These are phyloP conservation scores for Pediacus dermestoides DNA, from an alignment of 2,888 invertebrate species.

Conservation along the genomic window DNA sequence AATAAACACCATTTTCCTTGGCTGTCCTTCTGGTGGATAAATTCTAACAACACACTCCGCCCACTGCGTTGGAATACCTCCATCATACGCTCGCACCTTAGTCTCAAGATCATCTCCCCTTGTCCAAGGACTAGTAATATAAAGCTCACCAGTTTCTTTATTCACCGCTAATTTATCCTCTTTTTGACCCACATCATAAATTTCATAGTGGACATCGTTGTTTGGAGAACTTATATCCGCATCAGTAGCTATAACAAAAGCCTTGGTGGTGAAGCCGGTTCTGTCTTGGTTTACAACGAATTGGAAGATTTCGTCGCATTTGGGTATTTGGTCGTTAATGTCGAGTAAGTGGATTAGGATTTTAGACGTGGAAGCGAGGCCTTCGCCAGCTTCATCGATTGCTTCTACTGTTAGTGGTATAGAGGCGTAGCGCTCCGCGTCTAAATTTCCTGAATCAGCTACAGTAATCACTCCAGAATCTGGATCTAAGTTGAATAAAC, in stretches of 20 bases:
- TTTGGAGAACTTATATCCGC: constrained; percentile 81
- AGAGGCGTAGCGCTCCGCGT: constrained; percentile 74
- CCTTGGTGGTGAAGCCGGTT: constrained; percentile 66
- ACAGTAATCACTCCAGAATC: constrained; percentile 78
- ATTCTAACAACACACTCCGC: constrained; percentile 71
- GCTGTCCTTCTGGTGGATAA: constrained; percentile 73
- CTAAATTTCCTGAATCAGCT: constrained; percentile 71
- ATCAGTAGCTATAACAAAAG: constrained; percentile 77
- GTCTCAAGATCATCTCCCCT: constrained; percentile 56
- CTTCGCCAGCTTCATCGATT: constrained; percentile 79
- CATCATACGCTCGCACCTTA: constrained; percentile 76
- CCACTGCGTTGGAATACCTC: constrained; percentile 75
- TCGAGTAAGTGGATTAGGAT: constrained; percentile 72
- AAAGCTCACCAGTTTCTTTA: constrained; percentile 72
- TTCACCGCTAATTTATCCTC: constrained; percentile 65
- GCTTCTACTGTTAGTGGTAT: constrained; percentile 82
- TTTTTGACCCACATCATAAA: constrained; percentile 59
- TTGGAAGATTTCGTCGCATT: constrained; percentile 78
- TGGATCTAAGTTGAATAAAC: constrained; percentile 74
- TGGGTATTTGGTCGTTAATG: constrained; percentile 56
- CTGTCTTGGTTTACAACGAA: constrained; percentile 74
- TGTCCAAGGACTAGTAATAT: constrained; percentile 54
- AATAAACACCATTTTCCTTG: constrained; percentile 75
- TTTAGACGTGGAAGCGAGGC: constrained; percentile 69
- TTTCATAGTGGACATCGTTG: constrained; percentile 80